Conservation (phyloP, 2,113 vertebrate species). For the Crotalus viridis region DNA sequence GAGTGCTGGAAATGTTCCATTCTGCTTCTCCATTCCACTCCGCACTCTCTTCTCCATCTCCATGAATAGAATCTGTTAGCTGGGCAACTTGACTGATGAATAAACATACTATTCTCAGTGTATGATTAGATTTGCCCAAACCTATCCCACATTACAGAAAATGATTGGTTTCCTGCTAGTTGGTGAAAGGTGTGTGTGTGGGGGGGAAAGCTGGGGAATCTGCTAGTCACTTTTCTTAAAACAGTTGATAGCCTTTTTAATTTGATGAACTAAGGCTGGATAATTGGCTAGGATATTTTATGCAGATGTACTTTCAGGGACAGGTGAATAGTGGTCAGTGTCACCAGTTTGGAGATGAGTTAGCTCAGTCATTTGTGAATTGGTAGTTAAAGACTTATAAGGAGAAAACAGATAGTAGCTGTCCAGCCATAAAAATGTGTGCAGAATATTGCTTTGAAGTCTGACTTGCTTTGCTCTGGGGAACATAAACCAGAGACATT, state of each 20-base stretch:
- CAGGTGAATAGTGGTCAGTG: neutral
- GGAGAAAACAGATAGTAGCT: neutral
- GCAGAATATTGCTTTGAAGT: neutral
- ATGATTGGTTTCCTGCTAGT: neutral
- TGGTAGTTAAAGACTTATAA: neutral
- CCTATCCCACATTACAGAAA: neutral
- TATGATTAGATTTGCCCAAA: neutral
- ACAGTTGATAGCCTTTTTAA: neutral
- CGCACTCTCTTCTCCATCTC: neutral
- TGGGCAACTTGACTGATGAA: neutral
- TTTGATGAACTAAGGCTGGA: neutral
- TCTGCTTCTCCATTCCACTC: neutral
- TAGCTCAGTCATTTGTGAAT: neutral
- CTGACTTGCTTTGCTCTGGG: neutral
- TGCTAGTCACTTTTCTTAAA: neutral
- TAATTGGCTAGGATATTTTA: neutral
- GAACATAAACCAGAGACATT: neutral
- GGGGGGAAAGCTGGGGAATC: neutral
- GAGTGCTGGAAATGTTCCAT: neutral
- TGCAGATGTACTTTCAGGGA: neutral
- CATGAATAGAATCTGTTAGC: neutral
- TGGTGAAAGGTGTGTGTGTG: neutral
- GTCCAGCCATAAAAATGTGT: no score
- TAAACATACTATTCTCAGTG: neutral
- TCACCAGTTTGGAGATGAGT: neutral